Evolutionary conservation across 2,888 invertebrate genomes (phyloP).

Genomic region (Hedya salicella): DNA sequence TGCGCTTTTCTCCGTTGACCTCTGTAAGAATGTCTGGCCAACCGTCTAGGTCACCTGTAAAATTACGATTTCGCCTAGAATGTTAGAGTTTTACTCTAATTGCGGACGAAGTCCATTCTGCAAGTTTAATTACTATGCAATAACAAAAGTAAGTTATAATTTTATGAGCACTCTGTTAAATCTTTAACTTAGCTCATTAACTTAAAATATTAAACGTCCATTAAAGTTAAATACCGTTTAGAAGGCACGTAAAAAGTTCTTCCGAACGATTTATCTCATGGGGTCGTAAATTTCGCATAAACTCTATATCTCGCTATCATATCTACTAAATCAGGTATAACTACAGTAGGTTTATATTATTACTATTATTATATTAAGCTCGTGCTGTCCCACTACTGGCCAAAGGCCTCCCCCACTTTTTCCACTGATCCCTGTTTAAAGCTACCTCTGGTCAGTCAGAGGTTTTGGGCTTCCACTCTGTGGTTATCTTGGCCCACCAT

Average conservation of each 20-base stretch:
- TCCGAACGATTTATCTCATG: conserved; percentile 35
- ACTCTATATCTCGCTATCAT: conserved; percentile 24
- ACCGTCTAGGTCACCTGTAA: no score
- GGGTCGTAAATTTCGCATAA: conserved; percentile 35
- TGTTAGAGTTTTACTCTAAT: not conserved
- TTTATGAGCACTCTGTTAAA: conserved; percentile 25
- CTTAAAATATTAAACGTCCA: conserved; percentile 27
- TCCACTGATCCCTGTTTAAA: no score
- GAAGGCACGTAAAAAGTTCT: conserved; percentile 36
- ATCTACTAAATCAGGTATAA: not conserved
- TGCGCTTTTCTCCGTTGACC: no score
- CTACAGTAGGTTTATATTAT: not conserved
- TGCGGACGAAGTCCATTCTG: not conserved
- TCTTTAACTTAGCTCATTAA: conserved; percentile 35
- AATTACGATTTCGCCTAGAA: no score
- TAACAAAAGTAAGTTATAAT: conserved; percentile 24
- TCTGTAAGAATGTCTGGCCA: no score
- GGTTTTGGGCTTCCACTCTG: no score
- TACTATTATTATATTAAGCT: no score
- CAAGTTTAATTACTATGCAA: conserved; percentile 5
- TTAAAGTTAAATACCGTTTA: conserved; percentile 33
- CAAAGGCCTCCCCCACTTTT: no score
- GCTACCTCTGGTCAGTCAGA: no score
- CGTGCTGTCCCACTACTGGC: no score
- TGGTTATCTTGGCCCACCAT: no score